Conservation (phyloP, 2,113 vertebrate species). For the Turnix velox region DNA sequence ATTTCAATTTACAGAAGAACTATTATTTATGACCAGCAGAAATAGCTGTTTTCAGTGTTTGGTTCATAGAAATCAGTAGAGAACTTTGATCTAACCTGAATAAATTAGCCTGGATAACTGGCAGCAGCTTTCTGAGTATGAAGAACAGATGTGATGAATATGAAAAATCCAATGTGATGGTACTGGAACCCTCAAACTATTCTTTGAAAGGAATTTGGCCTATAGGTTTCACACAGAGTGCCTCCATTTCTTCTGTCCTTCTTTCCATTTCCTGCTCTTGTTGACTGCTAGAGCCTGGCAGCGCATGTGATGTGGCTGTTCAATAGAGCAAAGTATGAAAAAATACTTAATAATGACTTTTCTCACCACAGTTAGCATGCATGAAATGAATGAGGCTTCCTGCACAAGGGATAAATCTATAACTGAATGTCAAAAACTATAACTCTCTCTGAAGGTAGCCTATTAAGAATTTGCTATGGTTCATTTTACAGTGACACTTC, state of each 20-base stretch:
- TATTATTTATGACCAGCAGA: background rate
- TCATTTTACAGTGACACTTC: constrained; percentile 73
- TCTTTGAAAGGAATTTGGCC: background rate
- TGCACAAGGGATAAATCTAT: constrained; percentile 52
- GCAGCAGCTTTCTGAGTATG: background rate
- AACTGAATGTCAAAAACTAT: constrained; percentile 68
- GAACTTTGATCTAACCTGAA: background rate
- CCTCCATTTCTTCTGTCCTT: background rate
- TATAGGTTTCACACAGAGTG: background rate
- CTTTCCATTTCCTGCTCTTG: background rate
- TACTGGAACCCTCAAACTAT: background rate
- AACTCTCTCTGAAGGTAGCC: constrained; percentile 67
- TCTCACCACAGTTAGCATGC: constrained; percentile 49
- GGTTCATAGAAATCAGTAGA: background rate
- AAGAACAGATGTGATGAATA: background rate
- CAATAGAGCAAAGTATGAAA: constrained; percentile 23
- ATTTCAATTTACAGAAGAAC: accelerated
- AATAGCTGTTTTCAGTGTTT: background rate
- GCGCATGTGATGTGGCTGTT: constrained; percentile 8
- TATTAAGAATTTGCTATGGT: constrained; percentile 71
- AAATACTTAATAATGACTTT: constrained; percentile 52
- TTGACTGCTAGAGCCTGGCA: background rate
- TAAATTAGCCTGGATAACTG: background rate
- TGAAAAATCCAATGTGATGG: background rate
- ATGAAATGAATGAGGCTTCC: constrained; percentile 40